Conservation (phyloP, 2,113 vertebrate genomes). For the Spea bombifrons region DNA sequence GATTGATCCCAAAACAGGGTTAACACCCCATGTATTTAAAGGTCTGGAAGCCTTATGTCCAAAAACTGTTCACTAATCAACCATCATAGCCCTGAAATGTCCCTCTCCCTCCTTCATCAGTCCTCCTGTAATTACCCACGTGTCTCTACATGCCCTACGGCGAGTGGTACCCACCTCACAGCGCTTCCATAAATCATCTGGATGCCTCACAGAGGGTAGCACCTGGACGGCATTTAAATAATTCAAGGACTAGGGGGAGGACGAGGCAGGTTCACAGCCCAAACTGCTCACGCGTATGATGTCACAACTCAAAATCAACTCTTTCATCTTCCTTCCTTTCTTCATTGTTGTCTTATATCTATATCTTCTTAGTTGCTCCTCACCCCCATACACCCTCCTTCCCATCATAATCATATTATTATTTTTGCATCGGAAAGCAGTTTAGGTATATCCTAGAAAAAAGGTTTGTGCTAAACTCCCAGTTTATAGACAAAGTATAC, state of each 20-base stretch:
- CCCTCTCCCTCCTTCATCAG: not conserved
- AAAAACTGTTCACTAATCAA: too few species aligned
- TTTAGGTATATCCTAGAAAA: too few species aligned
- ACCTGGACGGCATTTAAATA: slow-evolving; percentile 28
- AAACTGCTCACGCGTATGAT: not conserved
- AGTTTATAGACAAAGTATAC: too few species aligned
- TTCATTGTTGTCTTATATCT: not conserved
- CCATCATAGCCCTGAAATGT: too few species aligned
- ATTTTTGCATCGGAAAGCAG: too few species aligned
- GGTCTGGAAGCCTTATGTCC: too few species aligned
- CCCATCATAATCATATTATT: too few species aligned
- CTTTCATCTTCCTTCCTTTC: not conserved
- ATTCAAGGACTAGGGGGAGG: slow-evolving; percentile 23
- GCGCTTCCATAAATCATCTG: slow-evolving; percentile 33
- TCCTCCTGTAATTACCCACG: slow-evolving; percentile 34
- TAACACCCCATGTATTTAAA: too few species aligned
- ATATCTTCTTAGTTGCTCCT: too few species aligned
- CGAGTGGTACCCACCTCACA: slow-evolving; percentile 23
- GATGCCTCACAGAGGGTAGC: slow-evolving; percentile 16
- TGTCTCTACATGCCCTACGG: slow-evolving; percentile 30
- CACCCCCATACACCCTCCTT: too few species aligned
- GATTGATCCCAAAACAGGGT: too few species aligned
- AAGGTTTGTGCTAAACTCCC: too few species aligned
- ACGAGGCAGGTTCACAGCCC: not conserved
- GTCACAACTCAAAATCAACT: not conserved